Evolutionary conservation across 2,113 vertebrate species (phyloP), one percentile per base, ranked within the genome.

Genomic region (Mixornis gularis): DNA sequence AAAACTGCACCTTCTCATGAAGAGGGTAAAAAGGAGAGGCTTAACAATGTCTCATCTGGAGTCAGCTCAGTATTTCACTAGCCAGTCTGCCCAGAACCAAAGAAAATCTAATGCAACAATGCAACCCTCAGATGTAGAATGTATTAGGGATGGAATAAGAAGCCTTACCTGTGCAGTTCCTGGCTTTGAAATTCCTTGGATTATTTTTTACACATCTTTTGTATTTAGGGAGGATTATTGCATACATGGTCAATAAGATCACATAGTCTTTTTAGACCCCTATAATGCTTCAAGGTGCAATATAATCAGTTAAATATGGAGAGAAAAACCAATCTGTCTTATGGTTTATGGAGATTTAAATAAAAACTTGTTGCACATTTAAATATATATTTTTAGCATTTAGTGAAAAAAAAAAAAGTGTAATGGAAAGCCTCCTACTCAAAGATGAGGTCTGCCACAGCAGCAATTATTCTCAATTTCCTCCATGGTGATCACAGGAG

Each of bases 191-290:
- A 38, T 38, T 38, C 38, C 10, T 48, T 88, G 85, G 87, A 95
- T 95, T 97, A 92, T 96, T 95, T 95, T 96, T 96, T 89, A 85
- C 87, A 94, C 58, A 89, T 86, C 69, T 87, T 96, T 94, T 94
- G 51, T 91, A 56, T 95, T 94, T 95, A 93, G 46, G 65, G 49
- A 89, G 63, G 91, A 95, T 94, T 96, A 95, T 80, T 73, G 41
- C 51, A 86, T 44, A 94, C 46, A 53, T 51, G 62, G 69, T 94
- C 94, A 89, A 70, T 91, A 94, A 85, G 78, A 96, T 89, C 85
- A 94, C 72, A 63, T 13, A 87, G n/a, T 71, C 59, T 85, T 95
- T 96, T 95, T 51, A 95, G 89, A 88, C 34, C 24, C 8, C 27
- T 82, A 9, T 78, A 87, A 92, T 83, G 65, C 43, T 82, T 82